phyloP scores from a whole-genome alignment of 1,140 invertebrate genomes.

The Cataglyphis hispanica region DNA sequence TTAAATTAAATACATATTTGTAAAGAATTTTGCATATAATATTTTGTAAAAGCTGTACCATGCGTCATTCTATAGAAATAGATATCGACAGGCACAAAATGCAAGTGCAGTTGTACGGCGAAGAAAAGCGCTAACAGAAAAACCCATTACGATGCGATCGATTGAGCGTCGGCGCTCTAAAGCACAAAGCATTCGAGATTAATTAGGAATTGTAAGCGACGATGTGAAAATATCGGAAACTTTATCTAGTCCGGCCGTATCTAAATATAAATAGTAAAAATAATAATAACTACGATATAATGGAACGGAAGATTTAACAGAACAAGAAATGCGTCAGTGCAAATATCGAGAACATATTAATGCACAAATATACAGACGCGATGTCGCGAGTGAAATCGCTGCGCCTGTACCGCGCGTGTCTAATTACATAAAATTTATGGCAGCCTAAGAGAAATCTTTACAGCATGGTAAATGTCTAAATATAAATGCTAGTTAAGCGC shows the following conservation, averaged over 20 bases:
- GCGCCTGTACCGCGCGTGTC: conserved; percentile 5
- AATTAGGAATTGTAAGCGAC: conserved; percentile 46
- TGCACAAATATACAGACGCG: conserved; percentile 2
- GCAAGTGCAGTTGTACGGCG: conserved; percentile 34
- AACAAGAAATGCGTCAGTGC: background rate
- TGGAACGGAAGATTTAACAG: background rate
- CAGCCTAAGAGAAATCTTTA: conserved; percentile 40
- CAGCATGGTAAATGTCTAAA: conserved; percentile 40
- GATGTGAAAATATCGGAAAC: conserved; percentile 38
- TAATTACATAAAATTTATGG: conserved; percentile 52
- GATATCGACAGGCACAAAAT: conserved; percentile 25
- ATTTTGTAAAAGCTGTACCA: background rate
- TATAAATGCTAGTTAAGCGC: conserved; percentile 43
- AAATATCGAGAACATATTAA: background rate
- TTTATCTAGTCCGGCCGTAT: conserved; percentile 18
- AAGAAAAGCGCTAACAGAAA: conserved; percentile 34
- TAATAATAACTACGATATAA: conserved; percentile 23
- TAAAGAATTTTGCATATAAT: conserved; percentile 10
- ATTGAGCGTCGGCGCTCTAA: conserved; percentile 26
- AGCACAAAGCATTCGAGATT: conserved; percentile 48
- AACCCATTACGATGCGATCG: conserved; percentile 30
- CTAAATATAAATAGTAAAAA: conserved; percentile 38
- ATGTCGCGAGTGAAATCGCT: conserved; percentile 12
- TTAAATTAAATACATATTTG: background rate
- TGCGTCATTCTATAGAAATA: background rate